phyloP scores from a whole-genome alignment of 1,140 invertebrate genomes.

The Andricus grossulariae region DNA sequence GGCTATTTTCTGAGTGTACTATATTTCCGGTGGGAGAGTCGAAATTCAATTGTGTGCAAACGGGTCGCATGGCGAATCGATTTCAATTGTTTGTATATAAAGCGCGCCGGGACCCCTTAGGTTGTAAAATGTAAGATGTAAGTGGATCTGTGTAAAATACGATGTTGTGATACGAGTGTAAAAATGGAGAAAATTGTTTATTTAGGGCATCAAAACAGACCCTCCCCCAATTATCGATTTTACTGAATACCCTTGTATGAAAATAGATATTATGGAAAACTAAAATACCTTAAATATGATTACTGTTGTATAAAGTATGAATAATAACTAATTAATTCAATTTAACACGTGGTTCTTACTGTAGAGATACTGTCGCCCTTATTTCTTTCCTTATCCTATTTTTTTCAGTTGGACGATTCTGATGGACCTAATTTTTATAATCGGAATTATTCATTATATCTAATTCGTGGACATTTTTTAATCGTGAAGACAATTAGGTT shows the following conservation, averaged over 20 bases:
- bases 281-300: slow-evolving; percentile 75
- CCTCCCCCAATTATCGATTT: slow-evolving; percentile 62
- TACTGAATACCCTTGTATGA: slow-evolving; percentile 67
- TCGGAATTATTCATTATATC: too few relatives aligned
- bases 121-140: slow-evolving; percentile 59
- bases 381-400: background rate
- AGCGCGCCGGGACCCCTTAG: slow-evolving; percentile 63
- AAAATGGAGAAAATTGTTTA: slow-evolving; percentile 55
- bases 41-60: slow-evolving; percentile 30
- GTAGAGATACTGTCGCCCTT: slow-evolving; percentile 8
- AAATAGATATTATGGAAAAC: slow-evolving; percentile 70
- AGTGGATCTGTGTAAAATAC: slow-evolving; percentile 73
- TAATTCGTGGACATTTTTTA: too few relatives aligned
- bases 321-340: slow-evolving; percentile 75
- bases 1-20: background rate
- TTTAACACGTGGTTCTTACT: slow-evolving; percentile 51
- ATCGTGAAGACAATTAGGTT: too few relatives aligned
- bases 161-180: slow-evolving; percentile 74
- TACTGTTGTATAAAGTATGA: slow-evolving; percentile 75
- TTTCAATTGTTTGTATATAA: slow-evolving; percentile 61
- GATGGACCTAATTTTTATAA: too few relatives aligned
- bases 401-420: too few relatives aligned
- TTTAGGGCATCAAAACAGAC: slow-evolving; percentile 51
- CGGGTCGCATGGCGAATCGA: slow-evolving; percentile 44
- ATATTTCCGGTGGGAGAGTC: slow-evolving; percentile 12